phyloP scores from a whole-genome alignment of 2,888 invertebrate species.

The Cheilosia urbana region DNA sequence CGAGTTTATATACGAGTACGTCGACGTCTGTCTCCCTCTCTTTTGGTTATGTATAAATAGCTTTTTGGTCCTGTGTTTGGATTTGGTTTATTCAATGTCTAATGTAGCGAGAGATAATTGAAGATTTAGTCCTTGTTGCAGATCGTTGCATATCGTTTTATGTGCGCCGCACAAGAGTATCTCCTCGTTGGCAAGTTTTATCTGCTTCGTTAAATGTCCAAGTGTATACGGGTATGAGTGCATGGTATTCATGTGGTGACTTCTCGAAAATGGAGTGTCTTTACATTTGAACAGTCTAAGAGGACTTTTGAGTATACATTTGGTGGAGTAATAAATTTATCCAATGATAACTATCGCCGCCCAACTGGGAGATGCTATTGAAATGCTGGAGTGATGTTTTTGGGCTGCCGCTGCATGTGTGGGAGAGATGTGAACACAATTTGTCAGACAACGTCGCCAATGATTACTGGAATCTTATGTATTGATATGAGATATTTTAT shows the following conservation, averaged over 20 bases:
- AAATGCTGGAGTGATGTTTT: conserved; percentile 17
- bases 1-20: conserved; percentile 43
- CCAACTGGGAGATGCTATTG: conserved; percentile 53
- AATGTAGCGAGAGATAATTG: conserved; percentile 75
- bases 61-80: conserved; percentile 48
- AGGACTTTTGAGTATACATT: conserved; percentile 37
- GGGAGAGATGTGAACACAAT: conserved; percentile 39
- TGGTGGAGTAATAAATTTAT: conserved; percentile 65
- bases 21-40: conserved; percentile 5
- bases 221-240: background rate
- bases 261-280: conserved; percentile 35
- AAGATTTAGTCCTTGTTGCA: conserved; percentile 74
- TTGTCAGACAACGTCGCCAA: conserved; percentile 68
- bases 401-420: conserved; percentile 6
- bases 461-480: conserved; percentile 36
- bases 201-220: conserved; percentile 58
- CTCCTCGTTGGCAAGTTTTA: conserved; percentile 54
- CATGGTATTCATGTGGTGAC: conserved; percentile 9
- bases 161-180: conserved; percentile 29
- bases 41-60: conserved; percentile 26
- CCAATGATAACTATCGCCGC: conserved; percentile 60
- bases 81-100: conserved; percentile 67
- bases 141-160: conserved; percentile 68
- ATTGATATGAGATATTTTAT: conserved; percentile 46
- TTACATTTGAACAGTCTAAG: conserved; percentile 33